Percentiles rank a stretch among this genome's conserved stretches.
Evolutionary conservation across 2,888 invertebrate genomes (phyloP).

Genomic region (Stegophylla sp.): DNA sequence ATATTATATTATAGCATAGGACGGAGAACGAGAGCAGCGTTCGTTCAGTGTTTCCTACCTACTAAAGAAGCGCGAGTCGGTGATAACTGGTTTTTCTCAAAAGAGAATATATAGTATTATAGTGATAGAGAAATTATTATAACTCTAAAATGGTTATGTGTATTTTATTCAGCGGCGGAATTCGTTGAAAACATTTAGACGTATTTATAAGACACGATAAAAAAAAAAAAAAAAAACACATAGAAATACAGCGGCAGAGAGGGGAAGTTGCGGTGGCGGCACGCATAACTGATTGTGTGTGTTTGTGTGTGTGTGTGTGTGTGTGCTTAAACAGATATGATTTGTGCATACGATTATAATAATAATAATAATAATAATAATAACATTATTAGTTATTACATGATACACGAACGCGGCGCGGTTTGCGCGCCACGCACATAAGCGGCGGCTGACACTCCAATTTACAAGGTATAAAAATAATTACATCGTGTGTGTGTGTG

Average conservation of each 20-base stretch:
- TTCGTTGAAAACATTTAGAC: constrained; percentile 28
- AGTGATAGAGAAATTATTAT: constrained; percentile 23
- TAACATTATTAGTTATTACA: not conserved
- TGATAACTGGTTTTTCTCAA: constrained; percentile 26
- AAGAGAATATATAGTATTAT: too few species aligned
- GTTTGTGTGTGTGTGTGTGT: too few species aligned
- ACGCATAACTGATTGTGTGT: constrained; percentile 42
- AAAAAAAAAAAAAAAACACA: too few species aligned
- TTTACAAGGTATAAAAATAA: constrained; percentile 57
- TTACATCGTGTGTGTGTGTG: constrained; percentile 19
- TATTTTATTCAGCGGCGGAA: constrained; percentile 23
- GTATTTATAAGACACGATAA: not conserved
- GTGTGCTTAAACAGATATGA: constrained; percentile 48
- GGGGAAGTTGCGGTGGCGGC: not conserved
- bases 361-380: not conserved
- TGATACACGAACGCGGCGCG: constrained; percentile 5
- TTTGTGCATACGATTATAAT: constrained; percentile 48
- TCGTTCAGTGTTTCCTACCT: not conserved
- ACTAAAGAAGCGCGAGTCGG: not conserved
- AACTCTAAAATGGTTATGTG: constrained; percentile 12
- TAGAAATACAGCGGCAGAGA: not conserved
- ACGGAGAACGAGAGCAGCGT: not conserved
- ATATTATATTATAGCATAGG: too few species aligned
- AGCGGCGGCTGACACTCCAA: constrained; percentile 50
- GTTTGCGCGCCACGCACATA: constrained; percentile 34